Conservation (phyloP, 1,140 invertebrate species). For the Nymphalis io region DNA sequence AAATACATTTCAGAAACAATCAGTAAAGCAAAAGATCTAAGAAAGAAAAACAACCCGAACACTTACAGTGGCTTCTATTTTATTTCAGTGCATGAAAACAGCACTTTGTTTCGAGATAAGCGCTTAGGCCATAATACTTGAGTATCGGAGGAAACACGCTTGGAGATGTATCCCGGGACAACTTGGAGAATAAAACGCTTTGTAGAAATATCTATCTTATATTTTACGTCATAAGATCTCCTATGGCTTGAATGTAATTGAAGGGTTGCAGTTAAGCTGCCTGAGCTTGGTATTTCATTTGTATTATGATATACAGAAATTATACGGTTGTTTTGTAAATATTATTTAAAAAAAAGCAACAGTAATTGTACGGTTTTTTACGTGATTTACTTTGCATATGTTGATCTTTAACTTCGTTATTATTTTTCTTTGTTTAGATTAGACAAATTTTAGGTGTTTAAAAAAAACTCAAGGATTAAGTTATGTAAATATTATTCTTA, state of each 20-base stretch:
- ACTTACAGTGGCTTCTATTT: constrained; percentile 37
- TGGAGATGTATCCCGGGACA: constrained; percentile 16
- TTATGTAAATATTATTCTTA: no score
- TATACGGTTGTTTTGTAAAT: not conserved
- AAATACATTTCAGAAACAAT: constrained; percentile 4
- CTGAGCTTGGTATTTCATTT: not conserved
- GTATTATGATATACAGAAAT: not conserved
- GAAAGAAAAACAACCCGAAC: constrained; percentile 28
- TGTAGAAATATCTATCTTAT: not conserved
- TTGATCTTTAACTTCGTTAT: no score
- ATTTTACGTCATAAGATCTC: not conserved
- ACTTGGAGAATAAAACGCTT: constrained; percentile 6
- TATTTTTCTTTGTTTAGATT: no score
- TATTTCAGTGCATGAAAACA: constrained; percentile 45
- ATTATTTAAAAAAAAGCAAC: not conserved
- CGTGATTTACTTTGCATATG: not conserved
- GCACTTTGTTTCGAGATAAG: constrained; percentile 46
- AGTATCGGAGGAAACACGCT: constrained; percentile 28
- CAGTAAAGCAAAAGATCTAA: constrained; percentile 21
- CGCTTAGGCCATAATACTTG: constrained; percentile 43
- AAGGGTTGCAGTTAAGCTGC: not conserved
- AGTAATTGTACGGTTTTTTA: not conserved
- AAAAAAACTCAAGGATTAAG: no score
- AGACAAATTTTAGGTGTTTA: no score
- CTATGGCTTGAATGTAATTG: not conserved